These are phyloP conservation scores for Geococcyx californianus DNA, from an alignment of 2,113 vertebrate species.

Conservation along the genomic window DNA sequence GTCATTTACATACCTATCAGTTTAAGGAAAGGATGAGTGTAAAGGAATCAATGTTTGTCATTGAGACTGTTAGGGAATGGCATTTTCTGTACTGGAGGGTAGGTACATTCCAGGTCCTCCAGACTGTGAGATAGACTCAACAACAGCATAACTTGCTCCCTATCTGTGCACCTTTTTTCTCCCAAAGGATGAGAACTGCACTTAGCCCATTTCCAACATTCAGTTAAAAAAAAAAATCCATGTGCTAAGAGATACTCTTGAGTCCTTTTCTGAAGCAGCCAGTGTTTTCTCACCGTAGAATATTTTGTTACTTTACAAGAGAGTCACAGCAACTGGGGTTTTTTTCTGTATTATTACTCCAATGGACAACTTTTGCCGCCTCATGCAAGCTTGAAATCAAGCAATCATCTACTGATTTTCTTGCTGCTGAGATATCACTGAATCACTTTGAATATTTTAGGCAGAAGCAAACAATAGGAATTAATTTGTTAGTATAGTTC, in stretches of 20 bases:
- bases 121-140: neutral
- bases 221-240: neutral
- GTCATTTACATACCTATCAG: neutral
- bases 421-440: neutral
- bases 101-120: neutral
- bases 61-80: neutral
- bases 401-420: neutral
- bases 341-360: neutral
- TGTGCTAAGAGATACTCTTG: neutral
- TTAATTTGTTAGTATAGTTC: neutral
- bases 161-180: neutral
- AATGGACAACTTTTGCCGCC: rapidly evolving
- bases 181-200: neutral
- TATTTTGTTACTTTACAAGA: neutral
- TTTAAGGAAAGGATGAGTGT: neutral
- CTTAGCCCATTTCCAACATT: neutral
- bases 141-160: neutral
- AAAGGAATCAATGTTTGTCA: neutral
- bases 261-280: neutral
- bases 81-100: neutral
- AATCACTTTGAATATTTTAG: neutral
- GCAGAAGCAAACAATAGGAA: neutral
- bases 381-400: neutral
- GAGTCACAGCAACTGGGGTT: neutral
- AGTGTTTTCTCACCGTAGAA: neutral